Conservation (phyloP, 2,113 vertebrate genomes). For the Perccottus glenii region DNA sequence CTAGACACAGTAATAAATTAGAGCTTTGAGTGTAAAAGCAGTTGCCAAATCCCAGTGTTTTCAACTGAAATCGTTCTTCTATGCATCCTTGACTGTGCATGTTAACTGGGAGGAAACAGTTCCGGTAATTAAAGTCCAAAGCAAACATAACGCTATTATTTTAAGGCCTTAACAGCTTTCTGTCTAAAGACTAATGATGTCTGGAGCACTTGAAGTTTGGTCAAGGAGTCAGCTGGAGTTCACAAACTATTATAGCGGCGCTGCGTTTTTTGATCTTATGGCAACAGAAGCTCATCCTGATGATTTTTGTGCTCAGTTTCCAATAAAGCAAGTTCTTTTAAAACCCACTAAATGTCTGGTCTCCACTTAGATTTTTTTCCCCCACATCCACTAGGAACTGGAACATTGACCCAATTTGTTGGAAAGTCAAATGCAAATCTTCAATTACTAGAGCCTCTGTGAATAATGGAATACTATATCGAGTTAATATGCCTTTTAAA, state of each 20-base stretch:
- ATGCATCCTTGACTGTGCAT: neutral
- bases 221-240: constrained; percentile 31
- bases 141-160: constrained; percentile 5
- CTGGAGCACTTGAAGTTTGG: constrained; percentile 11
- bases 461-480: neutral
- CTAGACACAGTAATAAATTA: neutral
- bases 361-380: constrained; percentile 29
- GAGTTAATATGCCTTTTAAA: too few relatives aligned
- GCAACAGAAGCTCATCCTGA: neutral
- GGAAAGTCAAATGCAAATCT: constrained; percentile 9
- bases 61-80: neutral
- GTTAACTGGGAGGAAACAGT: constrained; percentile 5
- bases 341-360: constrained; percentile 7
- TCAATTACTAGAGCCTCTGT: neutral
- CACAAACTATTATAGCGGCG: constrained; percentile 7
- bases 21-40: neutral
- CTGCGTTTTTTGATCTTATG: neutral
- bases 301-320: constrained; percentile 2
- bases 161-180: neutral
- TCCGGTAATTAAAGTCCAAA: constrained; percentile 1
- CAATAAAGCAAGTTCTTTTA: constrained; percentile 13
- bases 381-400: neutral
- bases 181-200: neutral
- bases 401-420: neutral
- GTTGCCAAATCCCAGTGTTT: neutral